Base-by-base conservation (phyloP, 2,888 invertebrate genomes). In the Limnephilus marmoratus region DNA sequence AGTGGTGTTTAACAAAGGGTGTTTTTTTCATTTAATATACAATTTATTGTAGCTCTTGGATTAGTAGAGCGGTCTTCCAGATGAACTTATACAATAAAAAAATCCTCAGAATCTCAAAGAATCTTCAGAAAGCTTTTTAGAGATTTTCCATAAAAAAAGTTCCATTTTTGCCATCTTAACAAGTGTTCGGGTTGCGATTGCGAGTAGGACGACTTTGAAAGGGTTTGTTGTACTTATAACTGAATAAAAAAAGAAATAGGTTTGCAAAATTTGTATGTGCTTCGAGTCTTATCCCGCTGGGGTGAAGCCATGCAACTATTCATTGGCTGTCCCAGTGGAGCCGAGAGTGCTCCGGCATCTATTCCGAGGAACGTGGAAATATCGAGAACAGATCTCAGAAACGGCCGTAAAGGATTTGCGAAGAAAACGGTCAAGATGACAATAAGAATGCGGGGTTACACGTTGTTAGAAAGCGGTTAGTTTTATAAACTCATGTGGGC, bases 371-470 rank as follows among this genome's bases (percentile, higher is more conserved):
- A 68, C 88, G 88, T 90, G 41, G 81, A 83, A 91, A 91, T 91
- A 91, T 91, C 85, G 90, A 80, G 90, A 90, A 81, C 90, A 85
- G 85, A 91, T 91, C 90, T 85, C 90, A n/a, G 86, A 86, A 83
- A 83, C 45, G 83, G 90, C 83, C 90, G 82, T 90, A 85, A 53
- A 82, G 85, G 85, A 85, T 86, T 91, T 85, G 85, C 68, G 18
- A 83, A 68, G 83, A 86, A 85, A 83, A 90, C 90, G 90, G 90
- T 90, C 90, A 90, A 90, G 90, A 90, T 83, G 83, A 90, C 90
- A 90, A 90, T 90, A 90, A 83, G 90, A 83, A 83, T 83, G 34
- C 83, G 53, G 53, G 90, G 90, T 83, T 90, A 90, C 83, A 90
- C 83, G 81, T 41, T 90, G 90, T 83, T 53, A 83, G 83, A 90